Conservation (phyloP, 2,888 invertebrate species). For the Smittia sp. region DNA sequence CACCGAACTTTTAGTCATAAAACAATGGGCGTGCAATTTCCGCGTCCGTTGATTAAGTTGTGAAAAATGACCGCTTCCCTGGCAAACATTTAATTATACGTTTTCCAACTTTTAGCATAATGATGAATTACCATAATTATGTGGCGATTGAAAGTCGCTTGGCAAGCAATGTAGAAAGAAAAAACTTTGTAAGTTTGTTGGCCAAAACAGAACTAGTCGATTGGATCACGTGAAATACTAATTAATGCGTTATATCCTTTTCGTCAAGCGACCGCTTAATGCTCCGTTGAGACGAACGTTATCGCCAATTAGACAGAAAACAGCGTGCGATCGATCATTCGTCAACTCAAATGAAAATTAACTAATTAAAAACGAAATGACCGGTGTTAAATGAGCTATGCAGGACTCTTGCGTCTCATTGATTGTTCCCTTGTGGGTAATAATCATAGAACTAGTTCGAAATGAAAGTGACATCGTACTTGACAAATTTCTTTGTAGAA, state of each 20-base stretch:
- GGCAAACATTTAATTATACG: conserved; percentile 37
- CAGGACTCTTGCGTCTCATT: not conserved
- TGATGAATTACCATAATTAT: conserved; percentile 41
- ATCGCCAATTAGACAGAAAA: not conserved
- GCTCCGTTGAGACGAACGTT: conserved; percentile 1
- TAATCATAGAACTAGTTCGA: too few relatives aligned
- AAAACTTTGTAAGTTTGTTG: not conserved
- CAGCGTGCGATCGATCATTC: not conserved
- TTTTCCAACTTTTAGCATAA: conserved; percentile 38
- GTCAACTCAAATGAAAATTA: not conserved
- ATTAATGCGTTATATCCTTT: conserved; percentile 23
- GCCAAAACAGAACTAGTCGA: too few relatives aligned
- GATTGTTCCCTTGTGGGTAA: too few relatives aligned
- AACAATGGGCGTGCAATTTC: conserved; percentile 37
- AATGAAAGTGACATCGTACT: not conserved
- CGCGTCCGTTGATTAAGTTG: conserved; percentile 36
- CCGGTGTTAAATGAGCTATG: not conserved
- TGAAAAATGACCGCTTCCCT: conserved; percentile 34
- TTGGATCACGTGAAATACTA: conserved; percentile 28
- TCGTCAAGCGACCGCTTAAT: not conserved
- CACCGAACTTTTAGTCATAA: too few relatives aligned
- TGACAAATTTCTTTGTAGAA: not conserved
- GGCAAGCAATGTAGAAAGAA: not conserved
- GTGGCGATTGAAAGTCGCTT: conserved; percentile 26
- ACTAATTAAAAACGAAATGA: conserved; percentile 11